Base-by-base conservation (phyloP, 2,113 vertebrate species). In the Ariopsis seemanni region DNA sequence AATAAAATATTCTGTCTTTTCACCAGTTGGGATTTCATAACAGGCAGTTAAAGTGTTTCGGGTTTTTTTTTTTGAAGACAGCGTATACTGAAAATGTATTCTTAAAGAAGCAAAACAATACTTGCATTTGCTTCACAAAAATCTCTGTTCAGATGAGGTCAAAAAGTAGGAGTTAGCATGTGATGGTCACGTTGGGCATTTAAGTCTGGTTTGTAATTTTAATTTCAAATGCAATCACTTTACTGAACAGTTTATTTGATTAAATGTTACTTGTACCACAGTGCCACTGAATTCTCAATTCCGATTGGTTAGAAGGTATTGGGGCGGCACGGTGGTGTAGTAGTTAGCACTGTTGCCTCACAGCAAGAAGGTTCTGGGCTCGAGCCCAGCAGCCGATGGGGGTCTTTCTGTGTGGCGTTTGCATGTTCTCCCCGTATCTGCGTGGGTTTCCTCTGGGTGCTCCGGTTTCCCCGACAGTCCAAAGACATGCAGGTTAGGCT, bases 21-120 rank as follows among this genome's bases (percentile, higher is more conserved):
- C 15, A 58, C n/a, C 78, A 80, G 25, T 30, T 15, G 7, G 22
- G 81, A 82, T 82, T 82, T 25, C 42, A 82, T 63, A 82, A 82
- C 55, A 25, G n/a, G 20, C 14, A 20, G 53, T 4, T 34, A 30
- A 58, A 57, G 34, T 6, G 10, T 82, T 62, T 81, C 25, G 10
- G 50, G 34, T 42, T 42, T 42, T 42, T 42, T 42, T 18, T 52
- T 6, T 14, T 53, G 6, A 72, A 18, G 30, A 72, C 10, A 74
- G 34, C 18, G 7, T 48, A 30, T 55, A 79, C 15, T 79, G 17
- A 34, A 82, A 82, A 78, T 0, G 0, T 48, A 12, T 62, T 62
- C 6, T 34, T 34, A 60, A 81, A 27, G 60, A 34, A 60, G n/a
- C 12, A 34, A 42, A 60, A 60, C 10, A 81, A 60, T 9, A 78